These are phyloP conservation scores for Trichacis sp. DNA, from an alignment of 2,888 invertebrate genomes.

Conservation along the genomic window DNA sequence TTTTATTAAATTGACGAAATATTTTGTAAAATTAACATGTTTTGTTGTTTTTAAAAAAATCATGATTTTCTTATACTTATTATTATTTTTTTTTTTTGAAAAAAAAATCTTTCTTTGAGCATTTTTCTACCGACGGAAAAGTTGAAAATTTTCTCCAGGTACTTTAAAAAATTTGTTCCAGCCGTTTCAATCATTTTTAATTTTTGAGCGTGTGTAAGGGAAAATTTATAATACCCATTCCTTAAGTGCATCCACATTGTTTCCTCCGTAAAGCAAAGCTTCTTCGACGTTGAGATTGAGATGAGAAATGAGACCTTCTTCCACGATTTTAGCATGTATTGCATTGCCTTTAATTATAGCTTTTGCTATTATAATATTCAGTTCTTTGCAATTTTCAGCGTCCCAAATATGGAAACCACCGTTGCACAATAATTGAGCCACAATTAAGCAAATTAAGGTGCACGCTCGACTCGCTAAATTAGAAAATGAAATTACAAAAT, in stretches of 20 bases:
- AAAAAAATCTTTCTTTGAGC: slow-evolving; percentile 8
- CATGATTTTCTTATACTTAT: too few relatives aligned
- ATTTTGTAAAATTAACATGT: too few relatives aligned
- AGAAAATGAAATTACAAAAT: slow-evolving; percentile 2
- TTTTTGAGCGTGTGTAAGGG: too few relatives aligned
- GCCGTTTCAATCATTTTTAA: too few relatives aligned
- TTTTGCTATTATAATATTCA: slow-evolving; percentile 71
- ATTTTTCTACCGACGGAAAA: too few relatives aligned
- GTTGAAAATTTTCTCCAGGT: too few relatives aligned
- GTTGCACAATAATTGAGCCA: slow-evolving; percentile 67
- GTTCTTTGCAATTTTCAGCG: slow-evolving; percentile 51
- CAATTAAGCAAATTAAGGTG: slow-evolving; percentile 73
- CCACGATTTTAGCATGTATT: slow-evolving; percentile 68
- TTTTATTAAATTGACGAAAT: too few relatives aligned
- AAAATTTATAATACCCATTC: slow-evolving; percentile 60
- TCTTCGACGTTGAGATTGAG: slow-evolving; percentile 62
- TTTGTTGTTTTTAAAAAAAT: too few relatives aligned
- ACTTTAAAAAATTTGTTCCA: too few relatives aligned
- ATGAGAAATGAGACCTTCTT: slow-evolving; percentile 55
- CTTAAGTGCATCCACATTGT: slow-evolving; percentile 52
- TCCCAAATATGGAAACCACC: slow-evolving; percentile 46
- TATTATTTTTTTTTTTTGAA: slow-evolving; percentile 8
- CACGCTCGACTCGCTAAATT: slow-evolving; percentile 73
- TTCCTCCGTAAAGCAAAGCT: slow-evolving; percentile 66
- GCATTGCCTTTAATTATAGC: slow-evolving; percentile 74